Percentiles rank a stretch among this genome's conserved stretches.
Evolutionary conservation across 2,113 vertebrate species (phyloP).

Genomic region (Paramisgurnus dabryanus): DNA sequence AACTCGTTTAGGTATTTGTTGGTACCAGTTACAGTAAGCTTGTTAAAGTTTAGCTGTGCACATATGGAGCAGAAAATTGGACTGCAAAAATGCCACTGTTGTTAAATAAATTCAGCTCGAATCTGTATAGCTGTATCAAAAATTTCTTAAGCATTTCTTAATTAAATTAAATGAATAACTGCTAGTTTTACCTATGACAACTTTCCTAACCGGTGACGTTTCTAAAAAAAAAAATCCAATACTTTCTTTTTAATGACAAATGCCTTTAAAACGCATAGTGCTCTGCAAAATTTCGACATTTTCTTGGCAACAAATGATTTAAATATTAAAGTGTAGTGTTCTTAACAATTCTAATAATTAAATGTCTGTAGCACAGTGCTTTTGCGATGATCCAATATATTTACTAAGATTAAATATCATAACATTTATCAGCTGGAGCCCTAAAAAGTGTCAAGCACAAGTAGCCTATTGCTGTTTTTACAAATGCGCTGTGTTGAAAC

Average conservation of each 20-base stretch:
- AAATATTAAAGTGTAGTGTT: too few relatives aligned
- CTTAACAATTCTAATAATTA: too few relatives aligned
- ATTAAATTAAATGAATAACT: background rate
- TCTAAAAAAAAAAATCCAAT: background rate
- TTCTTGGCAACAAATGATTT: too few relatives aligned
- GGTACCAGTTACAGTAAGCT: background rate
- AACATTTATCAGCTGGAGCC: too few relatives aligned
- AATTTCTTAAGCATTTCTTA: background rate
- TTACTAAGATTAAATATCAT: too few relatives aligned
- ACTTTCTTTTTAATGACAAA: background rate
- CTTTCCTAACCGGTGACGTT: background rate
- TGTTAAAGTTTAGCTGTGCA: background rate
- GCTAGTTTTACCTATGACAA: background rate
- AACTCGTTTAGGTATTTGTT: background rate
- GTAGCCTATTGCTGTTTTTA: too few relatives aligned
- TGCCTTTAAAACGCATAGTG: background rate
- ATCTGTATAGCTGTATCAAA: background rate
- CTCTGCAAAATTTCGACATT: too few relatives aligned
- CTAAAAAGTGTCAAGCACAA: too few relatives aligned
- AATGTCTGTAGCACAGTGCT: too few relatives aligned
- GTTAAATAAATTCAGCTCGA: background rate
- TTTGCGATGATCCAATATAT: too few relatives aligned
- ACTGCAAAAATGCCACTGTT: background rate
- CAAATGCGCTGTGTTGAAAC: too few relatives aligned
- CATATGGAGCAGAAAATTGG: background rate